These are phyloP conservation scores for Artemisiospiza belli DNA, from an alignment of 2,113 vertebrate genomes.

Conservation along the genomic window DNA sequence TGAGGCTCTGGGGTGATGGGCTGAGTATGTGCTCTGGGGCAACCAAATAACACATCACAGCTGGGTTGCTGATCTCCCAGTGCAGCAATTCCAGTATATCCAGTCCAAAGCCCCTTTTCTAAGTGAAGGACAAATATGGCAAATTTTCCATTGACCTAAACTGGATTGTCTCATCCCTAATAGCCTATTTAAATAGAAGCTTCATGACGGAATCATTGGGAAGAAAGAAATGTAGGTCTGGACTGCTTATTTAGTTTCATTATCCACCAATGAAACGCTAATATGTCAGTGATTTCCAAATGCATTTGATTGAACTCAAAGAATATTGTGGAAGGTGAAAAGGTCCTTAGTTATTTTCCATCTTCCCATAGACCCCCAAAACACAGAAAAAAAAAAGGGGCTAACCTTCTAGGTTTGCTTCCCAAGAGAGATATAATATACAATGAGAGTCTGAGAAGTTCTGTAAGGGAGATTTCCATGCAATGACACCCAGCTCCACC, in stretches of 20 bases:
- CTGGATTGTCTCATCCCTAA: background rate
- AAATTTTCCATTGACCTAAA: background rate
- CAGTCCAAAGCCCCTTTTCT: background rate
- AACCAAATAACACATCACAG: background rate
- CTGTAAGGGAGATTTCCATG: background rate
- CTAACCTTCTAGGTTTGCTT: background rate
- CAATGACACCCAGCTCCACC: background rate
- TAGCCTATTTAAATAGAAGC: background rate
- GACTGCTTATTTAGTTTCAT: background rate
- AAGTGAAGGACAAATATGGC: background rate
- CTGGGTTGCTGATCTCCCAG: background rate
- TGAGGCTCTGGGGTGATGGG: background rate
- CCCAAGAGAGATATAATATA: background rate
- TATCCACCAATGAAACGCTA: background rate
- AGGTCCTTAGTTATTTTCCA: background rate
- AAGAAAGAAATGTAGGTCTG: background rate
- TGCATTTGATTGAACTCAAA: background rate
- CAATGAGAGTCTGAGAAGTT: background rate
- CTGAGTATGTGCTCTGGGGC: background rate
- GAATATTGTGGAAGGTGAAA: background rate
- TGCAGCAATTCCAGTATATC: background rate
- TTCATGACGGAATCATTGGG: background rate
- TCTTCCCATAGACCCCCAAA: rapidly evolving
- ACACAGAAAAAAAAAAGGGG: too few species aligned
- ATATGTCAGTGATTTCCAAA: background rate